Base-by-base conservation (phyloP, 2,113 vertebrate genomes). In the Tragelaphus strepsiceros region DNA sequence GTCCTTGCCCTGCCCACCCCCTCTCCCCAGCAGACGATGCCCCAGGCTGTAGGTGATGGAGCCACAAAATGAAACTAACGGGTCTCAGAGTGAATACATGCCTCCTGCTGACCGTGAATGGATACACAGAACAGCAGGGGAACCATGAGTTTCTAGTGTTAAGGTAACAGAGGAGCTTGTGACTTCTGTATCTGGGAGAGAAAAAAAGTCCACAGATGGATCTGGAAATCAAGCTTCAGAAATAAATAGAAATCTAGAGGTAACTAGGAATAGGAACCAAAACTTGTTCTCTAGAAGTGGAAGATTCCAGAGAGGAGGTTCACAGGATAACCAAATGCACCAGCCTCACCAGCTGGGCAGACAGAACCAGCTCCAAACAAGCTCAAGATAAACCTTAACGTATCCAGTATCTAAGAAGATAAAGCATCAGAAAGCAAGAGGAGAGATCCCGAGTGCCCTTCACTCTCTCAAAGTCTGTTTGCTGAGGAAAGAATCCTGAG, bases 281-380 rank as follows among this genome's bases (percentile, higher is more conserved):
- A 24, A 88, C 94, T 95, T 19, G 83, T 94, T 95, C 83, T 84
- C 91, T 51, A 93, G 67, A 97, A 97, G 96, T 7, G 1, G 91
- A 85, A 97, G 92, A 97, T 64, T 97, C 96, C 74, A 3, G 92
- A 88, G 3, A 96, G 97, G 92, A 98, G 96, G 3, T 46, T 49
- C 15, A 19, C 43, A 54, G 54, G 51, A 22, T 43, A 77, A 3
- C 7, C 19, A 35, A 35, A 56, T 19, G 32, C 6, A 56, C 15
- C 5, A 84, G 26, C 30, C 78, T 21, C 3, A 35, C 56, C 54
- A 56, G 39, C 24, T 43, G 14, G 15, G 22, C 14, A 88, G 51
- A 64, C 24, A 19, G 14, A 35, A 7, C 54, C 10, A 24, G 56
- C 3, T 11, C 28, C 21, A 80, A 39, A 89, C 19, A 54, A 71